phyloP scores from a whole-genome alignment of 2,113 vertebrate genomes.

The Dipodomys ordii region DNA sequence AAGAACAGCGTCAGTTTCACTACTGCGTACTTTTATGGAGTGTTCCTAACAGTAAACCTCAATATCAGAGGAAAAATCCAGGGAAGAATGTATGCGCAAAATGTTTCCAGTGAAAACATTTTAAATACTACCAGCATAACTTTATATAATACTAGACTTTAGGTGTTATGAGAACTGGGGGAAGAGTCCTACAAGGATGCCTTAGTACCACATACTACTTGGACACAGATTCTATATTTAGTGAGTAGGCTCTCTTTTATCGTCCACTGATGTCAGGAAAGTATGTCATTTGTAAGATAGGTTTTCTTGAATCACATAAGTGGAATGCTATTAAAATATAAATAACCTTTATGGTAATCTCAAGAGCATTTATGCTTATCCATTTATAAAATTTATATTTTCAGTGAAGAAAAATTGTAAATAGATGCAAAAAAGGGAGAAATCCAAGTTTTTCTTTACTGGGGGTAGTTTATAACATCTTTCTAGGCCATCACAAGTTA shows the following conservation, averaged over 20 bases:
- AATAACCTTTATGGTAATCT: constrained; percentile 53
- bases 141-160: neutral
- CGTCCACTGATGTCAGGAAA: constrained; percentile 29
- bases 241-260: constrained; percentile 8
- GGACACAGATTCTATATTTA: constrained; percentile 4
- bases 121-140: neutral
- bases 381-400: constrained; percentile 38
- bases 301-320: constrained; percentile 54
- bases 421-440: neutral
- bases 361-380: constrained; percentile 45
- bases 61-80: neutral
- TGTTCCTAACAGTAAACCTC: neutral
- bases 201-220: neutral
- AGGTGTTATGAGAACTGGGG: neutral
- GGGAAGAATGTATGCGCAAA: constrained; percentile 12
- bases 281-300: neutral
- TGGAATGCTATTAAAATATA: constrained; percentile 58
- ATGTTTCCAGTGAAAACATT: constrained; percentile 12
- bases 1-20: neutral
- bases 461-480: neutral
- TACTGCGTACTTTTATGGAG: neutral
- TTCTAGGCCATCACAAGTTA: constrained; percentile 29
- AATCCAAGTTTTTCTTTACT: neutral
- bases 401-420: neutral
- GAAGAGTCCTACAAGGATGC: neutral